Evolutionary conservation across 2,888 invertebrate genomes (phyloP).

Genomic region (Andrena chrysosceles): DNA sequence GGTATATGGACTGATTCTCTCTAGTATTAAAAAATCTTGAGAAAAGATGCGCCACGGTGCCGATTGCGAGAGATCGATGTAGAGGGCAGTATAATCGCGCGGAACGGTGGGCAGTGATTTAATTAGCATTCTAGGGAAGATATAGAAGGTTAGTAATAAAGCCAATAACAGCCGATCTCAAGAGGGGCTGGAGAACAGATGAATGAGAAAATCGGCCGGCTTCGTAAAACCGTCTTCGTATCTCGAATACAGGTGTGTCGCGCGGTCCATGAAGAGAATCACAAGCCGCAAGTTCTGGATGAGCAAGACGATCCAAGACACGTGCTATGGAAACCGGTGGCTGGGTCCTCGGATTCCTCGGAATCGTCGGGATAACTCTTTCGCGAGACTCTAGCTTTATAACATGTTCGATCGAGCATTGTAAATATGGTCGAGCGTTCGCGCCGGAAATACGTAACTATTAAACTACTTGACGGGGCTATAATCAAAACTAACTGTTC

Average conservation of each 20-base stretch:
- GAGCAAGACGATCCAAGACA: constrained; percentile 70
- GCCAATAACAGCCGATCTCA: constrained; percentile 48
- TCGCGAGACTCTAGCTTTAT: constrained; percentile 54
- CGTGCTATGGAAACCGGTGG: constrained; percentile 65
- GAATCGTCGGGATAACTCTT: constrained; percentile 58
- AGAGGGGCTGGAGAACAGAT: constrained; percentile 50
- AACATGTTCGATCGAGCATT: constrained; percentile 56
- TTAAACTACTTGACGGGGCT: constrained; percentile 52
- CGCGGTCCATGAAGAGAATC: constrained; percentile 74
- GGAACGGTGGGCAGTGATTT: constrained; percentile 64
- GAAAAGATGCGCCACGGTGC: constrained; percentile 10
- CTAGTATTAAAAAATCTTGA: background rate
- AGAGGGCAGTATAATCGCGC: constrained; percentile 13
- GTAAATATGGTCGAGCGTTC: constrained; percentile 32
- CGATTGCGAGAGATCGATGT: constrained; percentile 1
- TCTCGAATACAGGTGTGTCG: constrained; percentile 75
- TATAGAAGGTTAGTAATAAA: constrained; percentile 53
- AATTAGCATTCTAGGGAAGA: constrained; percentile 46
- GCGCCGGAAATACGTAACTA: constrained; percentile 42
- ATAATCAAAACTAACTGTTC: constrained; percentile 4
- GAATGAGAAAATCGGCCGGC: constrained; percentile 54
- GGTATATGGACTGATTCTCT: background rate
- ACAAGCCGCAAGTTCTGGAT: constrained; percentile 65
- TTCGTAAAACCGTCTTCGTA: constrained; percentile 74
- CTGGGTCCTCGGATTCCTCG: constrained; percentile 61